Conservation (phyloP, 1,140 invertebrate species). For the Drosophila albomicans region DNA sequence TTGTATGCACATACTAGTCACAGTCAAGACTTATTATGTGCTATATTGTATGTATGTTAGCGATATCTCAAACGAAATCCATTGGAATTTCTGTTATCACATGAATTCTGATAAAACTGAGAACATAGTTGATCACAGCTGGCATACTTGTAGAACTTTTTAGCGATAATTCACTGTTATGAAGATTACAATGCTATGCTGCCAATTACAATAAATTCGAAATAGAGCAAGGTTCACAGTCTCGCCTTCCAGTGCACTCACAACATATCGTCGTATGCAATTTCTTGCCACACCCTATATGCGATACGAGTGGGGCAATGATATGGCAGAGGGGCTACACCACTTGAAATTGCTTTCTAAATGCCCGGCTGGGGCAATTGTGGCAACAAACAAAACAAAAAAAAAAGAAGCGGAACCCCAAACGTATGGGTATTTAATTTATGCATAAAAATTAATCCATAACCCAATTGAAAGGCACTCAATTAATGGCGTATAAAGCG, state of each 20-base stretch:
- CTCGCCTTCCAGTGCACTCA: neutral
- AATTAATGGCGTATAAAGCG: conserved; percentile 79
- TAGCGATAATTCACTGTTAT: neutral
- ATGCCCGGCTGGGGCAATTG: conserved; percentile 47
- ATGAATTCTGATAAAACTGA: conserved; percentile 2
- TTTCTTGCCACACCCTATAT: conserved; percentile 55
- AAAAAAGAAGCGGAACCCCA: conserved; percentile 24
- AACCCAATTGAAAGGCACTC: conserved; percentile 82
- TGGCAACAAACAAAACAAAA: conserved; percentile 8
- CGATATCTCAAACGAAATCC: conserved; percentile 24
- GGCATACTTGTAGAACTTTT: neutral
- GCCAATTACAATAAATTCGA: conserved; percentile 5
- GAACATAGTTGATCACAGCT: neutral
- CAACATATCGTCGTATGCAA: conserved; percentile 28
- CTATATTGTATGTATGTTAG: neutral
- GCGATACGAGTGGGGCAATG: neutral
- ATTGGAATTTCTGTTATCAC: conserved; percentile 6
- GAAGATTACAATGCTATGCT: neutral
- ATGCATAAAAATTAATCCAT: conserved; percentile 83
- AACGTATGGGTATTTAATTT: conserved; percentile 79
- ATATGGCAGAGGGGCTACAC: conserved; percentile 19
- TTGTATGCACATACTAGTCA: conserved; percentile 14
- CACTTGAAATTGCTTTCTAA: conserved; percentile 82
- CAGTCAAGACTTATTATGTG: conserved; percentile 8
- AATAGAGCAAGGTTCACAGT: conserved; percentile 25